phyloP scores from a whole-genome alignment of 2,113 vertebrate species.

The Mesitornis unicolor region DNA sequence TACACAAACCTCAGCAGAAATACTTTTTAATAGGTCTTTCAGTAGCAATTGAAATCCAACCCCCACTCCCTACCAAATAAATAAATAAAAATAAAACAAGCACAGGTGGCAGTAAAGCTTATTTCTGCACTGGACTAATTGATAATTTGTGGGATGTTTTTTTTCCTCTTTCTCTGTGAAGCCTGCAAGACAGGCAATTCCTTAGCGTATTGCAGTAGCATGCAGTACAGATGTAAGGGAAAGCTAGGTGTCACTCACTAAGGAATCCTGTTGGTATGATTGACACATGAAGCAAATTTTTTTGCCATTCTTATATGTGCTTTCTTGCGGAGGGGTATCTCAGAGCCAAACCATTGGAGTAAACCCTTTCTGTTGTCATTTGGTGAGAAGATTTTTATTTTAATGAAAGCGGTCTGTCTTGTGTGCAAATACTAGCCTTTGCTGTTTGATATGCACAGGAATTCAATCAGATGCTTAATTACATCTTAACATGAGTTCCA shows the following conservation, averaged over 20 bases:
- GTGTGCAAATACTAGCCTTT: constrained; percentile 73
- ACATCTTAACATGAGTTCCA: constrained; percentile 89
- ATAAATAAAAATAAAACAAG: neutral
- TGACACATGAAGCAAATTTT: constrained; percentile 72
- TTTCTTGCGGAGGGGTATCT: constrained; percentile 62
- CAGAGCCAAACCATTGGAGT: constrained; percentile 52
- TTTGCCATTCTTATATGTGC: constrained; percentile 68
- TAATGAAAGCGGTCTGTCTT: constrained; percentile 74
- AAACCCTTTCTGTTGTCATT: constrained; percentile 61
- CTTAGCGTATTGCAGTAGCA: constrained; percentile 41
- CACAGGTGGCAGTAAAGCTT: neutral
- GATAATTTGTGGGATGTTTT: constrained; percentile 44
- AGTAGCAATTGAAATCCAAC: neutral
- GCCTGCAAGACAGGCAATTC: constrained; percentile 36
- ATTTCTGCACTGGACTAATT: constrained; percentile 35
- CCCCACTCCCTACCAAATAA: neutral
- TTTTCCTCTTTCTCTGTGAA: neutral
- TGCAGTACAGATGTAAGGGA: constrained; percentile 60
- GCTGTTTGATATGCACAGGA: constrained; percentile 84
- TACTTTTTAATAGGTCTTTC: neutral
- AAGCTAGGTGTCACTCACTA: constrained; percentile 52
- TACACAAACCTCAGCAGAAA: neutral
- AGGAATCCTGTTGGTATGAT: constrained; percentile 67
- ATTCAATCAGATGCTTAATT: constrained; percentile 98
- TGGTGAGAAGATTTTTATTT: constrained; percentile 62